Evolutionary conservation across 53 echinoderm and acorn worm species (phyloP).

Genomic region (Henricia sp.): DNA sequence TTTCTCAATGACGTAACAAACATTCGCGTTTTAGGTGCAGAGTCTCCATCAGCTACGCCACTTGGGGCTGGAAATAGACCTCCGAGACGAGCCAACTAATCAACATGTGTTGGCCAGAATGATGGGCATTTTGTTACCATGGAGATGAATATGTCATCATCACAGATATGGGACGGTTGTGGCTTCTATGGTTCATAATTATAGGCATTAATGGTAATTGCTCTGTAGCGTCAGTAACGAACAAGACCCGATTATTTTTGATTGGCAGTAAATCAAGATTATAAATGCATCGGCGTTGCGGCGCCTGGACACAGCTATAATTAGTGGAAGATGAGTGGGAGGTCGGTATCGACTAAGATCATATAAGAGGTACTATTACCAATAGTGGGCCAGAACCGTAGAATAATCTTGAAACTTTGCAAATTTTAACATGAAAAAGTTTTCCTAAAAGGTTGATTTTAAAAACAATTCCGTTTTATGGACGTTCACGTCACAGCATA

Average conservation of each 20-base stretch:
- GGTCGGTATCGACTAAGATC: neutral
- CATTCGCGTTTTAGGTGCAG: neutral
- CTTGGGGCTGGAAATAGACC: neutral
- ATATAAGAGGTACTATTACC: neutral
- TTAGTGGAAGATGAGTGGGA: no score
- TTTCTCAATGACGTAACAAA: neutral
- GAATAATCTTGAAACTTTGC: no score
- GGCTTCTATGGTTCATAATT: neutral
- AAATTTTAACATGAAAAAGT: no score
- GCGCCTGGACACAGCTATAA: no score
- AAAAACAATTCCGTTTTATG: no score
- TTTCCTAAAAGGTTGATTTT: no score
- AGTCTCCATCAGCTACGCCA: neutral
- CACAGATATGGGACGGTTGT: neutral
- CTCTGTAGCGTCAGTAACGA: neutral
- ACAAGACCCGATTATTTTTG: neutral
- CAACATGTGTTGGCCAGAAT: neutral
- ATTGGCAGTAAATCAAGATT: neutral
- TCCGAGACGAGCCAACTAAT: slow-evolving; percentile 15
- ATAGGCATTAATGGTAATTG: neutral
- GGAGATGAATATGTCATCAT: slow-evolving; percentile 33
- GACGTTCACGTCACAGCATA: no score
- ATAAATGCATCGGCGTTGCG: neutral
- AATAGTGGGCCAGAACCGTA: no score
- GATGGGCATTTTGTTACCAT: slow-evolving; percentile 28